A percentile compares a stretch with the other conserved stretches of the same genome.
These are phyloP conservation scores for Athetis lepigone DNA, from an alignment of 2,888 invertebrate genomes.

Conservation along the genomic window DNA sequence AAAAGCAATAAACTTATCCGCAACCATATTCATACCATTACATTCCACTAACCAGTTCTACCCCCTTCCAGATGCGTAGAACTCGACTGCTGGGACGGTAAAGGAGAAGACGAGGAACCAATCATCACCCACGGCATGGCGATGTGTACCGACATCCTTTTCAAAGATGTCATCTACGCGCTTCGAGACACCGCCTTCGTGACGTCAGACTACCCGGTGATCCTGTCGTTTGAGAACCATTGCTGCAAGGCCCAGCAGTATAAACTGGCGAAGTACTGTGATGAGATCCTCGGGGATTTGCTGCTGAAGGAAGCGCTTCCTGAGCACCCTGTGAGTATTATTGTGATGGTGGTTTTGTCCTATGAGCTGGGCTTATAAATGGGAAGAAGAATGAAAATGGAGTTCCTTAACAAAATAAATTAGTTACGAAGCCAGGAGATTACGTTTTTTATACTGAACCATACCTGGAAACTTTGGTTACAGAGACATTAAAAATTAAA, in stretches of 20 bases:
- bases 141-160: slow-evolving; percentile 99
- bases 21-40: too few species aligned
- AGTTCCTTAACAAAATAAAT: too few species aligned
- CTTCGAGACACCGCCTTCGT: slow-evolving; percentile 99
- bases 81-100: slow-evolving; percentile 99
- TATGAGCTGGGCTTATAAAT: background rate
- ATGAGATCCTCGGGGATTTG: slow-evolving; percentile 98
- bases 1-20: too few species aligned
- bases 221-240: slow-evolving; percentile 99
- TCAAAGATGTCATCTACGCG: slow-evolving; percentile 99
- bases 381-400: background rate
- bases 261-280: slow-evolving; percentile 99
- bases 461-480: too few species aligned
- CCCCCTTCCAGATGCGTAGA: slow-evolving; percentile 95
- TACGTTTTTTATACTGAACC: too few species aligned
- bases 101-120: slow-evolving; percentile 99
- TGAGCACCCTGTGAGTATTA: slow-evolving; percentile 94
- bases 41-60: background rate
- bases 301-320: slow-evolving; percentile 96
- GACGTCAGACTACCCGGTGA: slow-evolving; percentile 99
- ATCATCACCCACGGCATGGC: slow-evolving; percentile 99
- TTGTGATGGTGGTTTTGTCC: background rate
- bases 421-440: too few species aligned
- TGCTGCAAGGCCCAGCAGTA: slow-evolving; percentile 99
- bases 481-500: too few species aligned